A percentile compares a stretch with the other conserved stretches of the same genome.
phyloP scores from a whole-genome alignment of 2,888 invertebrate species.

The Cepaea hortensis region DNA sequence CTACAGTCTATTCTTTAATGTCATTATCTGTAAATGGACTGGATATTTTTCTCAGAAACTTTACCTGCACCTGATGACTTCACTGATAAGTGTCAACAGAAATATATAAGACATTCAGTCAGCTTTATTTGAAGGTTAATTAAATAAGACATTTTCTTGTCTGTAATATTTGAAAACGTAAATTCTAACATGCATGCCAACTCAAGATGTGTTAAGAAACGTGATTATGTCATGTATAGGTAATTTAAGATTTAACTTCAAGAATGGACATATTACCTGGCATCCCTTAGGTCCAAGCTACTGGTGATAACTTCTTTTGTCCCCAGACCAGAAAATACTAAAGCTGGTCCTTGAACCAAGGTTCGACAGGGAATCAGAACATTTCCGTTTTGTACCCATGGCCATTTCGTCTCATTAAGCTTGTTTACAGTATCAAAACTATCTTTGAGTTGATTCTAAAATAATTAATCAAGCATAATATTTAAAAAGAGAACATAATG shows the following conservation, averaged over 20 bases:
- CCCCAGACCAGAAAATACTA: conserved; percentile 70
- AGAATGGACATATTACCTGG: conserved; percentile 62
- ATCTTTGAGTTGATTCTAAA: conserved; percentile 72
- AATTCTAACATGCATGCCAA: too few species aligned
- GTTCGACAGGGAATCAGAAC: conserved; percentile 67
- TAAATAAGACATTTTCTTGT: too few species aligned
- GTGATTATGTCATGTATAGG: not conserved
- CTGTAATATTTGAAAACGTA: too few species aligned
- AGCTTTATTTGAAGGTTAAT: too few species aligned
- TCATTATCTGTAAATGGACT: too few species aligned
- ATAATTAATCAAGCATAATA: not conserved
- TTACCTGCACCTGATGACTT: too few species aligned
- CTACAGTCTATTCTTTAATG: too few species aligned
- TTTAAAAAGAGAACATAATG: not conserved
- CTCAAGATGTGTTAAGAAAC: not conserved
- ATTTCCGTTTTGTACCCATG: conserved; percentile 71
- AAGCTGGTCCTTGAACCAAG: conserved; percentile 69
- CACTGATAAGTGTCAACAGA: too few species aligned
- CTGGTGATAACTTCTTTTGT: conserved; percentile 70
- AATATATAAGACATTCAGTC: too few species aligned
- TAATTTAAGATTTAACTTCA: not conserved
- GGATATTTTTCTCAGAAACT: too few species aligned
- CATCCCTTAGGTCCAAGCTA: conserved; percentile 74
- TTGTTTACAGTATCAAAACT: conserved; percentile 63
- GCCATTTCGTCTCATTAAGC: conserved; percentile 69